Evolutionary conservation across 1,140 invertebrate species (phyloP).

Genomic region (Drosophila athabasca): DNA sequence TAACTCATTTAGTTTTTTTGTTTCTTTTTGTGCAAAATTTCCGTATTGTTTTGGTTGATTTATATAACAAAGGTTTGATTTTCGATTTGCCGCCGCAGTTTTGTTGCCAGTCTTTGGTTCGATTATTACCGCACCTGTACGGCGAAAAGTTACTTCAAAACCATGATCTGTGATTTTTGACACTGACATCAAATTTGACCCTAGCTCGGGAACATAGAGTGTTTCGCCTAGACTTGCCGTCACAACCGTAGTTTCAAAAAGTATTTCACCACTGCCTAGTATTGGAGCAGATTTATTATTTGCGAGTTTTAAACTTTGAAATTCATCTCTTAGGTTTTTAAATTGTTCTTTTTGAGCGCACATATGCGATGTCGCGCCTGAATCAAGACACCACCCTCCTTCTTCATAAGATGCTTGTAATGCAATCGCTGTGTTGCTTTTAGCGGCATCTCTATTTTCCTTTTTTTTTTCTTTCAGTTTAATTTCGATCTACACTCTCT

Average conservation of each 20-base stretch:
- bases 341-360: slow-evolving; percentile 25
- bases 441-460: background rate
- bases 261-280: background rate
- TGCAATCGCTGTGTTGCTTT: slow-evolving; percentile 2
- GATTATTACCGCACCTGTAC: background rate
- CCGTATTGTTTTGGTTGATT: background rate
- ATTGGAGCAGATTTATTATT: background rate
- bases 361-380: slow-evolving; percentile 34
- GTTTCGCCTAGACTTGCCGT: background rate
- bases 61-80: slow-evolving; percentile 4
- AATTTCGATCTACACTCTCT: too few relatives aligned
- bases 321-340: slow-evolving; percentile 3
- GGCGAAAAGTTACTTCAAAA: slow-evolving; percentile 5
- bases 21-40: background rate
- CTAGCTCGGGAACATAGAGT: background rate
- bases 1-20: background rate
- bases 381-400: slow-evolving; percentile 31
- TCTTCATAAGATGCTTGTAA: background rate
- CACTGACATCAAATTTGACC: too few relatives aligned
- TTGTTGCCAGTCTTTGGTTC: background rate
- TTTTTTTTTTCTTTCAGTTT: background rate
- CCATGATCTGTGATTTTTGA: slow-evolving; percentile 7
- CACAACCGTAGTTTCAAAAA: slow-evolving; percentile 1
- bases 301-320: slow-evolving; percentile 2
- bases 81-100: background rate